Base-by-base conservation (phyloP, 2,113 vertebrate genomes). In the Plestiodon gilberti region DNA sequence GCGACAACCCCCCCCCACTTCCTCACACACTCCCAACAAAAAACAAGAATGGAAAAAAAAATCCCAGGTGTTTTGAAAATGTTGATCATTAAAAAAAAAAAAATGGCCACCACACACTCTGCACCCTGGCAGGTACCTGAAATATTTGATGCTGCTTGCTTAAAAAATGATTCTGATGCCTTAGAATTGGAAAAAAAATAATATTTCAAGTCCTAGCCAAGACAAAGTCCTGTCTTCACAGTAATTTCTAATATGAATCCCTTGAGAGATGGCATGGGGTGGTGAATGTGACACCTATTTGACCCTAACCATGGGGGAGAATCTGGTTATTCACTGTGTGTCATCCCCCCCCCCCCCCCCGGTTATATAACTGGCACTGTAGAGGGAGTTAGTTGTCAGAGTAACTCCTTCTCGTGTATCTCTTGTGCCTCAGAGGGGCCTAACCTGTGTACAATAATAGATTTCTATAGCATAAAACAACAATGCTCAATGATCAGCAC, bases 371-470 rank as follows among this genome's bases (percentile, higher is more conserved):
- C 18, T 91, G 84, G 7, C 0, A 64, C 3, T 59, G 40, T 76
- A 62, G 52, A 88, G 86, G 79, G 79, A 78, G 0, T 23, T 48
- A 78, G 81, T 67, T 79, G 28, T 25, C 77, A 55, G 77, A 89
- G 80, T 89, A 82, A 75, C 82, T 90, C 38, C n/a, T 92, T 48
- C 23, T 86, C 20, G 6, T 75, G n/a, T 87, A 78, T 64, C 89
- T 92, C 25, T 87, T 90, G 38, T 17, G 28, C 88, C 82, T 90
- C 88, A 85, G 73, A 86, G 35, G 87, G 85, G 30, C 85, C 52
- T 86, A 78, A 89, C 78, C 64, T 65, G 69, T 88, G 76, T 87
- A 91, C 78, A n/a, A n/a, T n/a, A n/a, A n/a, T 35, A 86, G 82
- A 91, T 91, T 85, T 90, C 83, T 70, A 35, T 35, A 52, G 2